A percentile compares a stretch with the other conserved stretches of the same genome.
phyloP scores from a whole-genome alignment of 2,113 vertebrate species.

The Petromus typicus region DNA sequence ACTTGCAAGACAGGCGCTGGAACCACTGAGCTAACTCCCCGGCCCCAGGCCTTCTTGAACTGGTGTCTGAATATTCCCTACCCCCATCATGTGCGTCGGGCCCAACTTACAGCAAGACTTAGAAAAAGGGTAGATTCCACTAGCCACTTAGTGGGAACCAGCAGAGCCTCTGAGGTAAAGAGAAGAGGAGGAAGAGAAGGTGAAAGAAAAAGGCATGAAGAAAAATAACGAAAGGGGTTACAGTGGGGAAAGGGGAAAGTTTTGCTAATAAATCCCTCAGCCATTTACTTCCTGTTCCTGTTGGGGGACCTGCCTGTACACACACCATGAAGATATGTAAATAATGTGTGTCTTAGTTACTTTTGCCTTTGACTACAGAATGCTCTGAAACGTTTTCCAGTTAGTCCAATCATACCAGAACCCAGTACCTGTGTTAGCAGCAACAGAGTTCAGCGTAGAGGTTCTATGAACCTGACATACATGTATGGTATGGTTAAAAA shows the following conservation, averaged over 20 bases:
- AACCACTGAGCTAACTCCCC: too few species aligned
- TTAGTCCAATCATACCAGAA: background rate
- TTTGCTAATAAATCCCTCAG: background rate
- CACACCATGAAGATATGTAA: background rate
- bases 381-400: background rate
- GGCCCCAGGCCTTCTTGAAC: background rate
- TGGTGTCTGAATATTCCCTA: background rate
- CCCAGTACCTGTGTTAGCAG: background rate
- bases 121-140: background rate
- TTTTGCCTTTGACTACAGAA: constrained; percentile 27
- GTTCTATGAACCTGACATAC: background rate
- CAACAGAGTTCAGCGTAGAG: background rate
- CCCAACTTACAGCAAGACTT: background rate
- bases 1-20: too few species aligned
- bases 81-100: background rate
- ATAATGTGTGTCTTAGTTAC: background rate
- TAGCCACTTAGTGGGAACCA: background rate
- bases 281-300: background rate
- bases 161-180: background rate
- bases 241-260: background rate
- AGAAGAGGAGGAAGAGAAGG: background rate
- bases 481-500: background rate
- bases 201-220: background rate
- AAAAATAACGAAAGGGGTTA: background rate
- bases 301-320: background rate